phyloP scores from a whole-genome alignment of 2,888 invertebrate genomes.

The Zygogramma bicolorata region DNA sequence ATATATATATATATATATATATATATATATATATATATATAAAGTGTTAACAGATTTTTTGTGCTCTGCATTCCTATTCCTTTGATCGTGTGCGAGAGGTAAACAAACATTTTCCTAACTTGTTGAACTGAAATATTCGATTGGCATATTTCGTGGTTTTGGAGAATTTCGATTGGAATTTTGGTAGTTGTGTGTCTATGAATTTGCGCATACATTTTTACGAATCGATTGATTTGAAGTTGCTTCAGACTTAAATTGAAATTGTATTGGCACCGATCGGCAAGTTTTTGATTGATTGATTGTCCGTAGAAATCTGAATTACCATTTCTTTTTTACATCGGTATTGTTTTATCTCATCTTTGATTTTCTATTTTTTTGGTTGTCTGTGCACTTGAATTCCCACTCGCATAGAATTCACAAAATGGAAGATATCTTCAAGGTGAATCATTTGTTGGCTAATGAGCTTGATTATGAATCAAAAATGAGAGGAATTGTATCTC shows the following conservation, averaged over 20 bases:
- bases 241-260: not conserved
- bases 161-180: not conserved
- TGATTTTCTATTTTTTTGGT: not conserved
- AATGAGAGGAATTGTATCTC: not conserved
- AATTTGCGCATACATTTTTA: not conserved
- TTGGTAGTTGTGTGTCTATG: not conserved
- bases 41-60: not conserved
- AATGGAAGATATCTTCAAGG: not conserved
- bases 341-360: not conserved
- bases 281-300: not conserved
- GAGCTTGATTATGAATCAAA: conserved; percentile 6
- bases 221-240: not conserved
- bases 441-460: not conserved
- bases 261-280: not conserved
- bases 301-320: not conserved
- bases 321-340: not conserved
- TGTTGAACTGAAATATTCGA: not conserved
- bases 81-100: not conserved
- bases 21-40: too few relatives aligned
- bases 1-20: too few relatives aligned
- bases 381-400: not conserved
- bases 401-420: not conserved
- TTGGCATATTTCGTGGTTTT: not conserved
- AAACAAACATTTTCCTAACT: not conserved
- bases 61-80: not conserved